phyloP scores from a whole-genome alignment of 2,797 vertebrate genomes.

The Rhinoraja longicauda region DNA sequence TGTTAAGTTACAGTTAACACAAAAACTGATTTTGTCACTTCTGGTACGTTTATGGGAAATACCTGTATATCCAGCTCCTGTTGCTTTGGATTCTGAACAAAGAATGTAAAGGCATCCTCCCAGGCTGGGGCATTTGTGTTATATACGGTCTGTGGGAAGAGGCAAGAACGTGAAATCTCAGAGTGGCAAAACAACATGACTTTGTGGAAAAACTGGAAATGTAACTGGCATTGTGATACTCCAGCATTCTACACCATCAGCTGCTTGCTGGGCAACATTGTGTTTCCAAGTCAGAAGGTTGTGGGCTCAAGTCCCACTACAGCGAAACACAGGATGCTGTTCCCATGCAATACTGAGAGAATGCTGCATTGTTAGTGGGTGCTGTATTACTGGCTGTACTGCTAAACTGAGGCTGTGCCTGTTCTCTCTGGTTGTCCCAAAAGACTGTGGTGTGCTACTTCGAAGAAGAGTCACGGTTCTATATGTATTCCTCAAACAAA shows the following conservation, averaged over 20 bases:
- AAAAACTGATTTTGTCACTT: background rate
- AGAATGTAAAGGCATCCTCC: slow-evolving; percentile 89
- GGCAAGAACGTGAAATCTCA: background rate
- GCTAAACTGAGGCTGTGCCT: too few species aligned
- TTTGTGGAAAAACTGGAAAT: background rate
- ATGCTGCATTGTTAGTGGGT: too few species aligned
- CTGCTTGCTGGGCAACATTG: background rate
- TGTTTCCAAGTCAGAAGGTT: too few species aligned
- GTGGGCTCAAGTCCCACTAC: background rate
- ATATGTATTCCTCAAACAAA: too few species aligned
- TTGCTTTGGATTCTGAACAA: slow-evolving; percentile 76
- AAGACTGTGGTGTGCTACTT: too few species aligned
- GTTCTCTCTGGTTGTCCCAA: too few species aligned
- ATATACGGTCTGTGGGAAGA: slow-evolving; percentile 62
- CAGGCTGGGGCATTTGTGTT: slow-evolving; percentile 70
- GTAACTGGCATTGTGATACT: background rate
- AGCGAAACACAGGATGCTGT: too few species aligned
- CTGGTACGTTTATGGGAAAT: background rate
- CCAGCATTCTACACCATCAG: background rate
- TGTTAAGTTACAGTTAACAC: background rate
- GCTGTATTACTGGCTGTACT: too few species aligned
- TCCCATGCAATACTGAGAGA: too few species aligned
- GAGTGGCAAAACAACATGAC: background rate
- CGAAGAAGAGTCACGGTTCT: too few species aligned
- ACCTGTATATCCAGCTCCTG: slow-evolving; percentile 80